Base-by-base conservation (phyloP, 2,797 vertebrate genomes). In the Pipistrellus nathusii region DNA sequence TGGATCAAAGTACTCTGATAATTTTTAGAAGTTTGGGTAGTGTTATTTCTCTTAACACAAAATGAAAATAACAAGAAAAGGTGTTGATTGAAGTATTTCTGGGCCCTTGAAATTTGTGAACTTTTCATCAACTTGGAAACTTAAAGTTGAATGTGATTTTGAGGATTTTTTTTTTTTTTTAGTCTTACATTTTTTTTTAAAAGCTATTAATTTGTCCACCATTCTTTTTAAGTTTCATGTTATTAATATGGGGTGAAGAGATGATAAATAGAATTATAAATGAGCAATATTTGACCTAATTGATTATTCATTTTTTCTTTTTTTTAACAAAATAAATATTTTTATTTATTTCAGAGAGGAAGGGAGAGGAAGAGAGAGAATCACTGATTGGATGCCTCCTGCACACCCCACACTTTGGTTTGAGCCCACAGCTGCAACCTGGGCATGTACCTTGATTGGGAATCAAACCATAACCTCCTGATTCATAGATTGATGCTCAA, bases 211-310 rank as follows among this genome's bases (percentile, higher is more conserved):
- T 66, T 6, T 94, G 23, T 78, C 90, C 18, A 84, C 69, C 10
- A 64, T 94, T 96, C 13, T 69, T 96, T 10, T 71, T 68, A 90
- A 86, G 7, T 93, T 94, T 95, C 41, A 83, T 85, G 12, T 82
- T 89, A 68, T 41, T 93, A 62, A 46, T 71, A 55, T 69, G 35
- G 21, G 35, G 9, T 71, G 44, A 55, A 69, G 14, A 83, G 25
- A 53, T 59, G 18, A 4, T 85, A 77, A 44, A 51, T 87, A 27
- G 68, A 86, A 46, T 87, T 87, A 69, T 77, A 88, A 91, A 85
- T 62, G 2, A 91, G 21, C 27, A 85, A 1, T 90, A 35, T 85
- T 85, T 88, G 62, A 75, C 35, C 6, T 25, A 46, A 5, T 51
- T 66, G 76, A 72, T 32, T 77, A 80, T 81, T 89, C 8, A n/a